Evolutionary conservation across 1,140 invertebrate species (phyloP), one percentile per base, ranked within the genome.

Genomic region (Psilanteris sp.): DNA sequence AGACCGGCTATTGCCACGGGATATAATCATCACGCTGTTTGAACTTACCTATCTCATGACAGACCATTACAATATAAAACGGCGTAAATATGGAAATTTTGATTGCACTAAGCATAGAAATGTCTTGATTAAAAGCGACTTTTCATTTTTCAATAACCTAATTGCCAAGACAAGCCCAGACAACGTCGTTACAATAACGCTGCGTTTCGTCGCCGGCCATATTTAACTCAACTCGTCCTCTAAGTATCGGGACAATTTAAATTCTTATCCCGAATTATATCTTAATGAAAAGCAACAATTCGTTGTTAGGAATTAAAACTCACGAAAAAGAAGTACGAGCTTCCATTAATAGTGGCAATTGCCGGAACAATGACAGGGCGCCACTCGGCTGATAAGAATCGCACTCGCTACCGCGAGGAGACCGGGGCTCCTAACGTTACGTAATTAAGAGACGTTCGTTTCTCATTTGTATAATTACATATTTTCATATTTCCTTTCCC

Each of bases 401-500:
- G 61, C 46, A 46, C 59, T 36, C 6, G 32, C 24, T 32, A 64
- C n/a, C n/a, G n/a, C n/a, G 29, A 54, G 55, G n/a, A 22, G 5
- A 9, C 27, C 66, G 50, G 8, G 64, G 66, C 36, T 20, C 74
- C 48, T 44, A 34, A 32, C 18, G 15, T 72, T 44, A 13, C 43
- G 50, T 37, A 72, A 72, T 62, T 72, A 72, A 62, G 39, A 37
- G 37, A 41, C 55, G 68, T 39, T 71, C 39, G 32, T 71, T 36
- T 62, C 50, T 54, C 75, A 55, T 73, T 73, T 50, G 32, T 62
- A 74, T 76, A 81, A 81, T 83, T 82, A 81, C 72, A 77, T 54
- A 79, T 82, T 81, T 79, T 78, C 80, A 81, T 80, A 82, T 79
- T 81, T 80, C 78, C 77, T 78, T 81, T 81, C 80, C 62, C 80